A percentile compares a stretch with the other conserved stretches of the same genome.
phyloP scores from a whole-genome alignment of 2,113 vertebrate species.

The Aix galericulata region DNA sequence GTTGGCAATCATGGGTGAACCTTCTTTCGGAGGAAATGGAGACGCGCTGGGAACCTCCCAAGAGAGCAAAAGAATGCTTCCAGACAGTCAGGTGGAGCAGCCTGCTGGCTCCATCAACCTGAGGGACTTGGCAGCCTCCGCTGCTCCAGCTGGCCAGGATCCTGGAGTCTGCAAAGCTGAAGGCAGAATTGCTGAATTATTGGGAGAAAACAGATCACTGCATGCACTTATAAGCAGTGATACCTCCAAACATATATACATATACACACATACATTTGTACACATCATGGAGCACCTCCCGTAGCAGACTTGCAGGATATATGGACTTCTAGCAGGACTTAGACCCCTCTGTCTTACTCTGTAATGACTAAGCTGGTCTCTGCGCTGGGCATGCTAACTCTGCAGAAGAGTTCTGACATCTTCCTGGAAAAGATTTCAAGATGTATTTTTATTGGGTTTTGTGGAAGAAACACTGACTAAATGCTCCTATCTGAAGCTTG shows the following conservation, averaged over 20 bases:
- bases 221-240: not conserved
- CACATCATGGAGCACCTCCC: not conserved
- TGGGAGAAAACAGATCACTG: slow-evolving; percentile 63
- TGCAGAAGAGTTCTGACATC: slow-evolving; percentile 4
- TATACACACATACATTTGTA: not conserved
- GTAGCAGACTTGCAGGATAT: not conserved
- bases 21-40: slow-evolving; percentile 71
- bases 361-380: not conserved
- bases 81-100: slow-evolving; percentile 74
- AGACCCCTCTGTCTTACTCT: not conserved
- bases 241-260: not conserved
- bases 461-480: not conserved
- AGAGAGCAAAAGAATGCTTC: slow-evolving; percentile 72
- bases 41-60: slow-evolving; percentile 60
- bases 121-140: slow-evolving; percentile 61
- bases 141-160: slow-evolving; percentile 59
- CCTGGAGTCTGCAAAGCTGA: slow-evolving; percentile 61
- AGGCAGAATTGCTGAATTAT: slow-evolving; percentile 51
- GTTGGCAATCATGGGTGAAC: slow-evolving; percentile 66
- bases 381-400: not conserved
- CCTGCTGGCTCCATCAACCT: slow-evolving; percentile 65
- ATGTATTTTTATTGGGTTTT: slow-evolving; percentile 30
- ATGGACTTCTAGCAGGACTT: not conserved
- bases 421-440: slow-evolving; percentile 2
- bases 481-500: not conserved